Evolutionary conservation across 2,797 vertebrate species (phyloP), one percentile per base, ranked within the genome.

Genomic region (Lemur catta): DNA sequence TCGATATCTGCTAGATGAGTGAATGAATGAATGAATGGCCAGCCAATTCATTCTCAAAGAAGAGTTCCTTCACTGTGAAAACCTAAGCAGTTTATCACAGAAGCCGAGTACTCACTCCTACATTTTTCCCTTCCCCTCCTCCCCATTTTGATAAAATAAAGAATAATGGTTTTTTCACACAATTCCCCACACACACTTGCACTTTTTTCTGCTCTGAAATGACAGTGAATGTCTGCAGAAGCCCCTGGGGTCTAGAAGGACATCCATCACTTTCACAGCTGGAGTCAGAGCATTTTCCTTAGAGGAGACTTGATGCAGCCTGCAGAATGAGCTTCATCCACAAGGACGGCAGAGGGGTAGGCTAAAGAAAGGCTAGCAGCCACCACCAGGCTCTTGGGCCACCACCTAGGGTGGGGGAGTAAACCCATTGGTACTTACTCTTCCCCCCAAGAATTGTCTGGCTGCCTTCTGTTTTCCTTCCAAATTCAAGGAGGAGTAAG

Each of bases 101-200:
- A 65, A 72, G 18, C 30, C 20, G 20, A 33, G 30, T 22, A 43
- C 7, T 69, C 69, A 67, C 26, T 6, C 10, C 46, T 63, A 20
- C 4, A 43, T 33, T 38, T 33, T 79, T 41, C 5, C 22, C 55
- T 82, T 88, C 17, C 8, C 59, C 7, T 67, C 61, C 13, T 84
- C 71, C 28, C 52, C 63, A 69, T 92, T 92, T 82, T 61, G 81
- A 71, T 20, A 82, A 85, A 95, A 84, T 63, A 67, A 94, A 91
- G 46, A 81, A 72, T 76, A 43, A 69, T 43, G 6, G 3, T 52
- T 59, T 81, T 72, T 59, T 26, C 59, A 84, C 63, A 80, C 35
- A 57, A 84, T 41, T 63, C 12, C 12, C 1, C 7, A 15, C 43
- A 12, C 3, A 38, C 9, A 24, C 65, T 33, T 35, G 22, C 10